Base-by-base conservation (phyloP, 2,888 invertebrate species). In the Himalopsyche japonica region DNA sequence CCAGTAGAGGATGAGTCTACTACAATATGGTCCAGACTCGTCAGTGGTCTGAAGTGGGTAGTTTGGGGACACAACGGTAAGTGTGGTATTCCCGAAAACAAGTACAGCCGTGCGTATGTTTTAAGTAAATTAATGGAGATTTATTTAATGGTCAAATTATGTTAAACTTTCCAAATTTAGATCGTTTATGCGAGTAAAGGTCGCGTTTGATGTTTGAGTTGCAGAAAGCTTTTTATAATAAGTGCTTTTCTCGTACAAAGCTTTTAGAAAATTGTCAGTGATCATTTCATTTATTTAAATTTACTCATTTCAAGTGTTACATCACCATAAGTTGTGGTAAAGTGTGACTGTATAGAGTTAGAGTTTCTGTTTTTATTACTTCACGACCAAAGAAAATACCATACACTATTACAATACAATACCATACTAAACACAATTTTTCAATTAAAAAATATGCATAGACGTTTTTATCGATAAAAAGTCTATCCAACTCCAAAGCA, bases 1-100 rank as follows among this genome's bases (percentile, higher is more conserved):
- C 37, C 37, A 24, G 76, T 81, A 37, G 80, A 85, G 32, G 84
- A 84, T 12, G 84, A 87, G 79, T 86, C 85, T 10, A 87, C 87
- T 10, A 87, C 87, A 10, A 82, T 87, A 37, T 87, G 87, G 87
- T 85, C 87, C 15, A 87, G 86, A 64, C 79, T 87, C 24, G 81
- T 87, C 48, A 85, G 82, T 27, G 86, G 86, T 27, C 84, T 87
- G 78, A 87, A 86, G 76, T 87, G 87, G 87, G 86, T 86, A 43
- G 84, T 87, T 49, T 87, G 87, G 87, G 87, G 87, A 15, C 70
- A 70, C 5, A 70, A 15, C 8, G 80, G 76, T 27, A 30, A 85
- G 34, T 34, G 43, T 43, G 43, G 43, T 43, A 43, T 15, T 43
- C 43, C 43, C 43, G 37, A n/a, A 76, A 70, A 43, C 20, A 20